Evolutionary conservation across 2,888 invertebrate genomes (phyloP).

Genomic region (Dexiosoma caninum): DNA sequence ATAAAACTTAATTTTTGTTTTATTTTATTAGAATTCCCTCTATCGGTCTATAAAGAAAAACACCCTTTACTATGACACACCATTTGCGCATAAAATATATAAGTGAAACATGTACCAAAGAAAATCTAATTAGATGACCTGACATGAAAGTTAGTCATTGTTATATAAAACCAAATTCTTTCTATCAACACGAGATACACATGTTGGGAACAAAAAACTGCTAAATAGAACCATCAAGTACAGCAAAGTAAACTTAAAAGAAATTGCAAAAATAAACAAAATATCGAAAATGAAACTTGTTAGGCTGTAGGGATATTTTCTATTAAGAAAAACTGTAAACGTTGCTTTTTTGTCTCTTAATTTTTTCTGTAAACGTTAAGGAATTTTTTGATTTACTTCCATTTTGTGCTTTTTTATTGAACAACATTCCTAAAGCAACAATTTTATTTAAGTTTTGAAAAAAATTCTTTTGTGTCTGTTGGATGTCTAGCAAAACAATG

Average conservation of each 20-base stretch:
- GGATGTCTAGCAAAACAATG: constrained; percentile 3
- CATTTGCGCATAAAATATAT: background rate
- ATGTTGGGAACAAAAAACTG: constrained; percentile 6
- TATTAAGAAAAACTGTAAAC: background rate
- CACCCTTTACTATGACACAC: too few relatives aligned
- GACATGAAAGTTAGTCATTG: constrained; percentile 12
- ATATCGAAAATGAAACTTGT: background rate
- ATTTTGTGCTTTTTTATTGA: background rate
- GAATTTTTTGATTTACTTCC: constrained; percentile 15
- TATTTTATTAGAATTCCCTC: too few relatives aligned
- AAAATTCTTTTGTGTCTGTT: constrained; percentile 37
- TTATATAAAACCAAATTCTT: background rate
- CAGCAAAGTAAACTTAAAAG: background rate
- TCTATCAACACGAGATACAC: background rate
- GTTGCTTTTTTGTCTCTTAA: background rate
- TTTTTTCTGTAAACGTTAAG: background rate
- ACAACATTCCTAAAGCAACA: constrained; percentile 5
- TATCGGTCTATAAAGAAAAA: too few relatives aligned
- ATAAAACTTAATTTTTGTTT: too few relatives aligned
- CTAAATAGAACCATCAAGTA: background rate
- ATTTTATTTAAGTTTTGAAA: background rate
- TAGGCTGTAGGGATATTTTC: background rate
- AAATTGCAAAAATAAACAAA: background rate
- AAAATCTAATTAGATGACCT: constrained; percentile 32
- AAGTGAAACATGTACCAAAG: background rate